Base-by-base conservation (phyloP, 2,797 vertebrate genomes). In the Clarias platycephalus region DNA sequence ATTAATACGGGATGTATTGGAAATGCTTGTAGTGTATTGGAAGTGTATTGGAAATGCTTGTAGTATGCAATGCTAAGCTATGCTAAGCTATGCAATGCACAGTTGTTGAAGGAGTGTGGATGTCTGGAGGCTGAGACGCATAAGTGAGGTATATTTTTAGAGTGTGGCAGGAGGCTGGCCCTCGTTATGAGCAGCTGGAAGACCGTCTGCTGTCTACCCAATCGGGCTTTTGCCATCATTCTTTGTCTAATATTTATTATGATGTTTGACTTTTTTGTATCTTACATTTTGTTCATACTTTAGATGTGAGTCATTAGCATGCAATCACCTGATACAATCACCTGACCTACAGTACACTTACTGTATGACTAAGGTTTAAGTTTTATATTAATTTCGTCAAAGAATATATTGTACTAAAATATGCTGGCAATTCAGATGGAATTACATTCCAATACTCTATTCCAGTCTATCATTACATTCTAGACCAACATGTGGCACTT, bases 101-200 rank as follows among this genome's bases (percentile, higher is more conserved):
- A 88, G 90, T 86, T 88, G 86, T 87, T 88, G 80, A 82, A 89
- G 86, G 81, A 82, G 80, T 91, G 91, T 89, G 87, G 64, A 80
- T 80, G 75, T 81, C 83, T 82, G 85, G 86, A 84, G 82, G 85
- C 87, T 85, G 49, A 89, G 80, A 81, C 62, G n/a, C 55, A 75
- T 87, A 83, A 86, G 86, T 86, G 88, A 87, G 57, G 81, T 71
- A 89, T 90, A 96, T 95, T 94, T 95, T 93, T 95, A 94, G 94
- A 89, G 68, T 85, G 85, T 86, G 93, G 93, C 91, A 93, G 88
- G 84, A 93, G 92, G 87, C 91, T 86, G 90, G 89, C 91, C 92
- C 91, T 88, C 90, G 91, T 91, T 88, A 84, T 87, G 90, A 93
- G 92, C 95, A 95, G 93, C 94, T 95, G 95, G 93, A 92, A 76